Evolutionary conservation across 2,888 invertebrate genomes (phyloP).

Genomic region (Ethmia dodecea): DNA sequence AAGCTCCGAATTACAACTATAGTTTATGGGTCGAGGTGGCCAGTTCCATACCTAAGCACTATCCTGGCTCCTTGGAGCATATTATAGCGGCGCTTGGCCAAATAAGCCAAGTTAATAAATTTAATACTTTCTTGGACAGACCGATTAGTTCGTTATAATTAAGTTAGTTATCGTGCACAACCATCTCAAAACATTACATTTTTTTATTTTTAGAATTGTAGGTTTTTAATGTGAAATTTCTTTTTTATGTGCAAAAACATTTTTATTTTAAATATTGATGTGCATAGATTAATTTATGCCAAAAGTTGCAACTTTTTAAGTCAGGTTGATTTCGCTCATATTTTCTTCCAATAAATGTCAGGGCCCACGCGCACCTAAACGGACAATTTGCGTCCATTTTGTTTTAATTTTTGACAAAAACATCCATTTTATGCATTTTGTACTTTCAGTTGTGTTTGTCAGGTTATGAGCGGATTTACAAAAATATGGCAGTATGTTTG

Average conservation of each 20-base stretch:
- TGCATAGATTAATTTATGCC: no score
- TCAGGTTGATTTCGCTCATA: no score
- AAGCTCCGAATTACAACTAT: conserved; percentile 46
- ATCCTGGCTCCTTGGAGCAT: conserved; percentile 23
- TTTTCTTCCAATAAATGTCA: no score
- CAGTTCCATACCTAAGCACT: conserved; percentile 15
- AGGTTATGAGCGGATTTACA: conserved; percentile 44
- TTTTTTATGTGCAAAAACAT: no score
- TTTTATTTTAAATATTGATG: no score
- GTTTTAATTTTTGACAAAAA: no score
- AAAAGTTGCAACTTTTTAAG: no score
- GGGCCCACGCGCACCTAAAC: no score
- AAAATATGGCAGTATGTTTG: conserved; percentile 71
- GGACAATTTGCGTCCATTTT: no score
- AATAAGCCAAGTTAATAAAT: conserved; percentile 32
- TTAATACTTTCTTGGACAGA: conserved; percentile 56
- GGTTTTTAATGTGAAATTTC: no score
- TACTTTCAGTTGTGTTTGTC: conserved; percentile 37
- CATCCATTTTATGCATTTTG: no score
- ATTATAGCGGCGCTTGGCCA: conserved; percentile 27
- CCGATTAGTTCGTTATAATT: conserved; percentile 53
- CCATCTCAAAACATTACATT: conserved; percentile 49
- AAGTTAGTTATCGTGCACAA: conserved; percentile 71
- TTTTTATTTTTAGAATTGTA: no score
- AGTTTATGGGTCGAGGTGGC: conserved; percentile 19